phyloP scores from a whole-genome alignment of 37 sponge, comb jelly and placozoan species.

The Dysidea cf. avara region DNA sequence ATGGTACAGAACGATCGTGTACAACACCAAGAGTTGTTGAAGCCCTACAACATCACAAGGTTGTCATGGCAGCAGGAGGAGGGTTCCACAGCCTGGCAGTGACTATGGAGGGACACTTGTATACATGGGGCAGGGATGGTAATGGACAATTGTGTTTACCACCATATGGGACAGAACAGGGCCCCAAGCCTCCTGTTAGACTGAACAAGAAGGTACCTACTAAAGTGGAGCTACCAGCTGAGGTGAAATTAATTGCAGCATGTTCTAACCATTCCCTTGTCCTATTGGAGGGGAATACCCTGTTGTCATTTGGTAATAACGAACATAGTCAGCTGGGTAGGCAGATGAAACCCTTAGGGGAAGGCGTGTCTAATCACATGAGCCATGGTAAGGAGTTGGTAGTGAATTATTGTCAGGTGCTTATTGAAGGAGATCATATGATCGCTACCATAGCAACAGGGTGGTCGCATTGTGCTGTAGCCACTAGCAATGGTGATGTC shows the following conservation, averaged over 20 bases:
- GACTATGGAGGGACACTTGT: constrained; percentile 36
- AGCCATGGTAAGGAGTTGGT: constrained; percentile 17
- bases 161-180: constrained; percentile 14
- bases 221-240: neutral
- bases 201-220: constrained; percentile 58
- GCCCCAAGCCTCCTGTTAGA: constrained; percentile 10
- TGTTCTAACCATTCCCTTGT: constrained; percentile 55
- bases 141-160: constrained; percentile 72
- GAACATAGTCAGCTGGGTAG: constrained; percentile 63
- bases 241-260: constrained; percentile 22
- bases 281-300: constrained; percentile 16
- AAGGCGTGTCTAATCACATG: neutral
- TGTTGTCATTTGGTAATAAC: constrained; percentile 72
- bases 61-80: constrained; percentile 32
- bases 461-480: constrained; percentile 56
- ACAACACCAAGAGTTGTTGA: constrained; percentile 58
- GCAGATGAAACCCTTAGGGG: constrained; percentile 2
- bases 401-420: too few relatives aligned
- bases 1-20: constrained; percentile 47
- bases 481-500: constrained; percentile 20
- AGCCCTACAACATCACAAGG: constrained; percentile 13
- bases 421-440: neutral
- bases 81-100: constrained; percentile 73
- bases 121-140: constrained; percentile 77
- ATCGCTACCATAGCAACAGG: constrained; percentile 36